Conservation (phyloP, 1,140 invertebrate species). For the Acromyrmex charruanus region DNA sequence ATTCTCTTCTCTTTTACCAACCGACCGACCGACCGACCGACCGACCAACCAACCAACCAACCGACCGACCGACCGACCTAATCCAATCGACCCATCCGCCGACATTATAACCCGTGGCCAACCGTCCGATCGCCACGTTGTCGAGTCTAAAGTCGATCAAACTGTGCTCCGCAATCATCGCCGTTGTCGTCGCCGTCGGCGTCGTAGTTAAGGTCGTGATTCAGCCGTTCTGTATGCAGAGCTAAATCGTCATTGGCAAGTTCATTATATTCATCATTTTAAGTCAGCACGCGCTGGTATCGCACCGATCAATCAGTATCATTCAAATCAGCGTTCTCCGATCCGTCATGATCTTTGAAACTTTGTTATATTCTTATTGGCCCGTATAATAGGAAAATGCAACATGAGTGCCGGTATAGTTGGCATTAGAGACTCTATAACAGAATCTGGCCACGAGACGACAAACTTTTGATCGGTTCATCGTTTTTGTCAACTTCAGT, state of each 20-base stretch:
- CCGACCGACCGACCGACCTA: constrained; percentile 62
- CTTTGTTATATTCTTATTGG: neutral
- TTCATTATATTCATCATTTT: constrained; percentile 37
- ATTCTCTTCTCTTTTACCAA: constrained; percentile 58
- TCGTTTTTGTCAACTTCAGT: too few species aligned
- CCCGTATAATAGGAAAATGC: neutral
- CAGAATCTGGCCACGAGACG: too few species aligned
- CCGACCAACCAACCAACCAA: constrained; percentile 62
- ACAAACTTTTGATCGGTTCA: too few species aligned
- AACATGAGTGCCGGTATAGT: neutral
- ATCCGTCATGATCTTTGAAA: neutral
- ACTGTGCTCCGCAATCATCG: constrained; percentile 64
- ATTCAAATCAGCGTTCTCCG: constrained; percentile 16
- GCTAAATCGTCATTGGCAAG: constrained; percentile 71
- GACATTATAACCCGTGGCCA: constrained; percentile 58
- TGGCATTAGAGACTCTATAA: neutral
- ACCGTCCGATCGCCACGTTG: constrained; percentile 71
- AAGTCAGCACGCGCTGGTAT: too few species aligned
- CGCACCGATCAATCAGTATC: neutral
- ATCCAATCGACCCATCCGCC: constrained; percentile 61
- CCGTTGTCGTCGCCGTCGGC: constrained; percentile 25
- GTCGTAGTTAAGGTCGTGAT: constrained; percentile 61
- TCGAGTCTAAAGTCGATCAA: constrained; percentile 72
- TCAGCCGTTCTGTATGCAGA: constrained; percentile 58
- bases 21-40: constrained; percentile 64